Base-by-base conservation (phyloP, 2,888 invertebrate species). In the Lydus trimaculatus region DNA sequence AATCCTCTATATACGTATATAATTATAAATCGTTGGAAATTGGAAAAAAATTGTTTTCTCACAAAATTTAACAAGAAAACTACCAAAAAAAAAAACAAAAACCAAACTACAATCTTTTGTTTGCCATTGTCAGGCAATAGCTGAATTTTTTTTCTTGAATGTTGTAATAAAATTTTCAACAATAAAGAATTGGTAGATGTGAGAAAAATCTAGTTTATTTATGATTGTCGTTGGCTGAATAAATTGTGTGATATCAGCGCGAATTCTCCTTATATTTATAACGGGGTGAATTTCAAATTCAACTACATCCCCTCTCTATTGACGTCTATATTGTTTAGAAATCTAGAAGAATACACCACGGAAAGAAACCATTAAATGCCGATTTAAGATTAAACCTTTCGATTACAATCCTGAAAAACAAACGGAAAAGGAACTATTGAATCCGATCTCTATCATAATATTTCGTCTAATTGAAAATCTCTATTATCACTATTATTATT, bases 331-430 rank as follows among this genome's bases (percentile, higher is more conserved):
- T n/a, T n/a, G n/a, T n/a, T n/a, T n/a, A n/a, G n/a, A n/a, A n/a
- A n/a, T n/a, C n/a, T 25, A 23, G 56, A 56, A 56, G 25, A 56
- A 56, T 48, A 48, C 48, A 15, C 56, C 56, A 56, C 56, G 56
- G 56, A 56, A 56, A 56, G 25, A 56, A 25, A 25, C 56, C 25
- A 56, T 56, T 56, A 56, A 56, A 25, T 48, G 17, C 9, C 48
- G 48, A 48, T 56, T 56, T 6, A 6, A 56, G 56, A 52, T 52
- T 52, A 52, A 52, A 52, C 52, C 23, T 52, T 52, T 23, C 52
- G 52, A 52, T 52, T 52, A 52, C 52, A 13, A 23, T 52, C 9
- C 23, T 23, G 52, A 56, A 56, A 56, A 56, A 23, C 11, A 56
- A 56, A 3, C 56, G 9, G 56, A 13, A 43, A 17, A 17, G 43